phyloP scores from a whole-genome alignment of 2,113 vertebrate species.

The Tursiops truncatus region DNA sequence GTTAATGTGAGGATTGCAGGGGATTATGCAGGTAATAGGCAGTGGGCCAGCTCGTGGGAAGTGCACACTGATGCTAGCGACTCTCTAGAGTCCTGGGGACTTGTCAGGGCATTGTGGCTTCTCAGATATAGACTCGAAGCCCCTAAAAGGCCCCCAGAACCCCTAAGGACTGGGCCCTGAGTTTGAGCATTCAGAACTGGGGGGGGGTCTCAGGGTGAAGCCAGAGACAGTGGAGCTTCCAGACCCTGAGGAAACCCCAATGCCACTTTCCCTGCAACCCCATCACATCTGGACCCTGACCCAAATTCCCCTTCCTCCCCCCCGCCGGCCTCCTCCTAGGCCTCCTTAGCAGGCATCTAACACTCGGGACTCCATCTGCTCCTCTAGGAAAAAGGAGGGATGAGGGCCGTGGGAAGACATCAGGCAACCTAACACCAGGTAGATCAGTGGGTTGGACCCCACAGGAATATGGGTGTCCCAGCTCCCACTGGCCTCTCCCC shows the following conservation, averaged over 20 bases:
- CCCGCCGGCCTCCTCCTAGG: neutral
- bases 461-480: neutral
- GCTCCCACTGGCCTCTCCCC: neutral
- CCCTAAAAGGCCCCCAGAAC: neutral
- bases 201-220: neutral
- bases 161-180: neutral
- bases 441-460: neutral
- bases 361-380: neutral
- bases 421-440: neutral
- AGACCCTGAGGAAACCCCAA: slow-evolving; percentile 53
- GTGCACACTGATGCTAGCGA: neutral
- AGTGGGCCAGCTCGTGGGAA: neutral
- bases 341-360: neutral
- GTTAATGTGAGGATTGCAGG: neutral
- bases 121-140: neutral
- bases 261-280: slow-evolving; percentile 44
- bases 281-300: slow-evolving; percentile 26
- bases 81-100: neutral
- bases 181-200: neutral
- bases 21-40: neutral
- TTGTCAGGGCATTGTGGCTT: neutral
- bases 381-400: neutral
- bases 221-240: slow-evolving; percentile 60
- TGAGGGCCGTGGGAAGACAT: neutral
- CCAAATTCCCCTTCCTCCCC: slow-evolving; percentile 55